Base-by-base conservation (phyloP, 2,797 vertebrate species). In the Acridotheres tristis region DNA sequence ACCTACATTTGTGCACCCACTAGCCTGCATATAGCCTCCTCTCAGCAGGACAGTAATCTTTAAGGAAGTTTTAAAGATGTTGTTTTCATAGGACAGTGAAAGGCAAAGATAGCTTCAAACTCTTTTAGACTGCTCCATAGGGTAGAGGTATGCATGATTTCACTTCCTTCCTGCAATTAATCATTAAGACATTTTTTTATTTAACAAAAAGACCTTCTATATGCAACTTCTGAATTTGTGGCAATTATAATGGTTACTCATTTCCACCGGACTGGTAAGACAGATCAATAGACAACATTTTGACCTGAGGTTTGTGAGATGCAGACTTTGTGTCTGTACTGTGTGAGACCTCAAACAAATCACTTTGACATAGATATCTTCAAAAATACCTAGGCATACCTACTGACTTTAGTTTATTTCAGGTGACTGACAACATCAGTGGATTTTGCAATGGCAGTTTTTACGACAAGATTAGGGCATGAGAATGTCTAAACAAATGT, bases 331-430 rank as follows among this genome's bases (percentile, higher is more conserved):
- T 88, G 89, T 94, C 87, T 95, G 50, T 94, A 47, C 50, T 74
- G 27, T 55, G 19, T n/a, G 38, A 92, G 54, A 91, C 89, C 85
- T 94, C 93, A 95, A 89, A 96, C 93, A 92, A 95, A 95, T 92
- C 82, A 88, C 76, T 93, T 85, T 83, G 79, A 80, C 88, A 74
- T 4, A 61, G 20, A 34, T 47, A 36, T 50, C 42, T 88, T 74
- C 76, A 72, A 65, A 91, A 72, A 81, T 36, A 75, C 45, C 18
- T 82, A 54, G 47, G 36, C 38, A 43, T 47, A 80, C 18, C 42
- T 89, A 57, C 7, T 2, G 3, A 40, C 27, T 19, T 11, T 29
- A 65, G 27, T 51, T 73, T 85, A n/a, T 77, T 89, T 83, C 54
- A 78, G 65, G 30, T 75, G 62, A 57, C 47, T 47, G 30, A 65